Evolutionary conservation across 2,888 invertebrate species (phyloP).

Genomic region (Eudasyphora cyanicolor): DNA sequence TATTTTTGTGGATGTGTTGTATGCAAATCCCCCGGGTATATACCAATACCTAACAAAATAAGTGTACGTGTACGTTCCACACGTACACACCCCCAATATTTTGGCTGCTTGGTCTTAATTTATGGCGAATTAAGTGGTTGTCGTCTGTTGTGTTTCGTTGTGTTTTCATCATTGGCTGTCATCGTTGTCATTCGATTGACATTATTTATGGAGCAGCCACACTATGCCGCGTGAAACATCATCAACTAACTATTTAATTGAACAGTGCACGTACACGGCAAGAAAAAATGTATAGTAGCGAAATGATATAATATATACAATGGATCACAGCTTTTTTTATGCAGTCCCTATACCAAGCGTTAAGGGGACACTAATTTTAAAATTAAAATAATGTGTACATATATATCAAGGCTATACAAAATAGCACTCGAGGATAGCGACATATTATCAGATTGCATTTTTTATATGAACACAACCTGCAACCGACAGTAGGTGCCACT

Average conservation of each 20-base stretch:
- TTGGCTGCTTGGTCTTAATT: constrained; percentile 19
- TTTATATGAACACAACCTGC: too few species aligned
- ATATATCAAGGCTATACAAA: too few species aligned
- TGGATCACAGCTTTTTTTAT: too few species aligned
- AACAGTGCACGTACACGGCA: too few species aligned
- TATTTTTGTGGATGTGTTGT: background rate
- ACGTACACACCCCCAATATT: background rate
- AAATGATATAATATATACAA: too few species aligned
- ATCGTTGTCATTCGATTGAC: constrained; percentile 37
- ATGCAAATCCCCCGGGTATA: constrained; percentile 16
- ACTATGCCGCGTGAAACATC: background rate
- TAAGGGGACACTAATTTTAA: too few species aligned
- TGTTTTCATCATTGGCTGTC: constrained; percentile 35
- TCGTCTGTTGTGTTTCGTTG: constrained; percentile 31
- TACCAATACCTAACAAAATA: background rate
- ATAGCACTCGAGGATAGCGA: too few species aligned
- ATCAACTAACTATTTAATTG: background rate
- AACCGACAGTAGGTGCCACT: too few species aligned
- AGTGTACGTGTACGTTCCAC: background rate
- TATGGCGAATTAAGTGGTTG: constrained; percentile 65
- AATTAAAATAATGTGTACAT: too few species aligned
- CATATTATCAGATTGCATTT: too few species aligned
- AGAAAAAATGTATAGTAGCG: too few species aligned
- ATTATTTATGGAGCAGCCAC: constrained; percentile 22
- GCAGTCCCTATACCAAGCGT: too few species aligned